Conservation (phyloP, 2,888 invertebrate species). For the Thyatira batis region DNA sequence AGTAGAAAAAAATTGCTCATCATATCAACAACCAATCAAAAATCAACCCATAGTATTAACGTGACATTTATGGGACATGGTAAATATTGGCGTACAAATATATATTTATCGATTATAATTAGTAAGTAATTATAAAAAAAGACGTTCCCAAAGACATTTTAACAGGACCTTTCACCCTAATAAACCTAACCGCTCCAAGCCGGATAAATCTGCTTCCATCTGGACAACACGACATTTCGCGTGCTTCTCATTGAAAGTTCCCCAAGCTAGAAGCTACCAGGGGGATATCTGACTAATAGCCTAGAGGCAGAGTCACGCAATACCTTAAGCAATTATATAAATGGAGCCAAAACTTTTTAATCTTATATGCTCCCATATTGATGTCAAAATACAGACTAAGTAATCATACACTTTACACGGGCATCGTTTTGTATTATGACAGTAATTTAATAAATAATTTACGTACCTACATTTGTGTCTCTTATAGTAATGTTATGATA, state of each 20-base stretch:
- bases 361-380: not conserved
- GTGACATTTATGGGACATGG: no score
- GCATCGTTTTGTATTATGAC: no score
- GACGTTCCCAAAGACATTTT: constrained; percentile 2
- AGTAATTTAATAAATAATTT: no score
- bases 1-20: no score
- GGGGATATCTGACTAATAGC: constrained; percentile 15
- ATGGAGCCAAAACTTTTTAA: constrained; percentile 5
- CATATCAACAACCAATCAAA: no score
- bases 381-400: no score
- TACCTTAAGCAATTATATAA: constrained; percentile 13
- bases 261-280: constrained; percentile 10
- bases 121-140: not conserved
- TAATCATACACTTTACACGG: no score
- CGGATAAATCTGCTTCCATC: constrained; percentile 37
- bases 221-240: constrained; percentile 35
- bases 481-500: no score
- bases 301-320: constrained; percentile 17
- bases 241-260: constrained; percentile 28
- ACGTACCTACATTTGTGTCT: no score
- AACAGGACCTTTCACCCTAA: constrained; percentile 33
- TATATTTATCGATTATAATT: no score
- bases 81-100: no score
- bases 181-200: constrained; percentile 24
- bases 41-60: no score